phyloP scores from a whole-genome alignment of 2,113 vertebrate genomes.

The Paradisaea rubra region DNA sequence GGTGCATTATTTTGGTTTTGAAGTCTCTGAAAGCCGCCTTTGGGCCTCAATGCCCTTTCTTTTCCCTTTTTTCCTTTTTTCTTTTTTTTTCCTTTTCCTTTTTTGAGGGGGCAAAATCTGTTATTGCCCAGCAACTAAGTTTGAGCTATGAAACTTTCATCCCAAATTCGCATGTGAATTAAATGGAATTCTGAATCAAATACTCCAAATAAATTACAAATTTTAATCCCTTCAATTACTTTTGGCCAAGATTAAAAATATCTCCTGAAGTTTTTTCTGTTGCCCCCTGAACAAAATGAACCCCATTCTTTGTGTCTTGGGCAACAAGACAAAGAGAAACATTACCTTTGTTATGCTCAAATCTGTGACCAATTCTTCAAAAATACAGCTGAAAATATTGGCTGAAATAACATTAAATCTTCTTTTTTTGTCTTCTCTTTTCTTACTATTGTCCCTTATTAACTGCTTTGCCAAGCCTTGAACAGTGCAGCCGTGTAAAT shows the following conservation, averaged over 20 bases:
- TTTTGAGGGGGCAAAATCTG: not conserved
- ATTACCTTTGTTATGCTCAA: not conserved
- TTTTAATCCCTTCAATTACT: not conserved
- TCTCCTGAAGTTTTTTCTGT: not conserved
- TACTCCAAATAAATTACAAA: not conserved
- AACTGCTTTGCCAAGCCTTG: not conserved
- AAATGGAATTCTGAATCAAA: constrained; percentile 13
- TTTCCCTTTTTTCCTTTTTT: not conserved
- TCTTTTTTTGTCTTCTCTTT: not conserved
- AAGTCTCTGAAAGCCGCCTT: not conserved
- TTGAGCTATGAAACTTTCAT: not conserved
- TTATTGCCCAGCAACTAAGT: not conserved
- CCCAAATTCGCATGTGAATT: constrained; percentile 27
- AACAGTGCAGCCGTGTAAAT: not conserved
- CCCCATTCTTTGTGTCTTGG: not conserved
- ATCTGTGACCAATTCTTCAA: not conserved
- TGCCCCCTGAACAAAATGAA: not conserved
- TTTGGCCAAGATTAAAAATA: not conserved
- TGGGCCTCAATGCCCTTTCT: not conserved
- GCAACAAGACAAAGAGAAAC: not conserved
- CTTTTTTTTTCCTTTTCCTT: not conserved
- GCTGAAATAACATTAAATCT: not conserved
- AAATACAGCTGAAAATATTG: not conserved
- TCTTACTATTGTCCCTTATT: not conserved
- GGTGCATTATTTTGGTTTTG: constrained; percentile 1